phyloP scores from a whole-genome alignment of 2,888 invertebrate genomes.

The Neoitamus cyanurus region DNA sequence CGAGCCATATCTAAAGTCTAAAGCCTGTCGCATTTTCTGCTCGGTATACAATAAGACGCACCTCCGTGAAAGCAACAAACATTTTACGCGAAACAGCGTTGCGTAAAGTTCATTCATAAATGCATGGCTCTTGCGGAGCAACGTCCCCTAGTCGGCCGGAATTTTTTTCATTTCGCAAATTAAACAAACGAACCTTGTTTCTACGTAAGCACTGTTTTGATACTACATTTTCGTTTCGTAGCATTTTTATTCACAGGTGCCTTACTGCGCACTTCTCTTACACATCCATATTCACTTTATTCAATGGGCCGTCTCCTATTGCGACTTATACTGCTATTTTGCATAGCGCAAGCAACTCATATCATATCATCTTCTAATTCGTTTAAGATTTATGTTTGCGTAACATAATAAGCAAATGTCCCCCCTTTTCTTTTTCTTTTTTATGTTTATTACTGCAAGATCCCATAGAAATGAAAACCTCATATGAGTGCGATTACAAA shows the following conservation, averaged over 20 bases:
- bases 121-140: not conserved
- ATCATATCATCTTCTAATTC: too few relatives aligned
- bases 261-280: not conserved
- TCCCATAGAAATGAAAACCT: too few relatives aligned
- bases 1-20: not conserved
- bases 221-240: not conserved
- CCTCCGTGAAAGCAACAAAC: not conserved
- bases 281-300: not conserved
- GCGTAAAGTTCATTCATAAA: conserved; percentile 5
- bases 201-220: not conserved
- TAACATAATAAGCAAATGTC: too few relatives aligned
- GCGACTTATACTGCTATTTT: too few relatives aligned
- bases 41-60: not conserved
- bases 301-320: not conserved
- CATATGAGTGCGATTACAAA: too few relatives aligned
- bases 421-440: too few relatives aligned
- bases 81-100: not conserved
- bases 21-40: not conserved
- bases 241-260: not conserved
- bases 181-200: not conserved
- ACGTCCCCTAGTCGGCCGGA: not conserved
- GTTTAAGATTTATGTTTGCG: too few relatives aligned
- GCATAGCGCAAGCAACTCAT: not conserved
- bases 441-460: not conserved
- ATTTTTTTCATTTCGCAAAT: not conserved